Evolutionary conservation across 2,797 vertebrate genomes (phyloP), one percentile per base, ranked within the genome.

Genomic region (Tragopan temminckii): DNA sequence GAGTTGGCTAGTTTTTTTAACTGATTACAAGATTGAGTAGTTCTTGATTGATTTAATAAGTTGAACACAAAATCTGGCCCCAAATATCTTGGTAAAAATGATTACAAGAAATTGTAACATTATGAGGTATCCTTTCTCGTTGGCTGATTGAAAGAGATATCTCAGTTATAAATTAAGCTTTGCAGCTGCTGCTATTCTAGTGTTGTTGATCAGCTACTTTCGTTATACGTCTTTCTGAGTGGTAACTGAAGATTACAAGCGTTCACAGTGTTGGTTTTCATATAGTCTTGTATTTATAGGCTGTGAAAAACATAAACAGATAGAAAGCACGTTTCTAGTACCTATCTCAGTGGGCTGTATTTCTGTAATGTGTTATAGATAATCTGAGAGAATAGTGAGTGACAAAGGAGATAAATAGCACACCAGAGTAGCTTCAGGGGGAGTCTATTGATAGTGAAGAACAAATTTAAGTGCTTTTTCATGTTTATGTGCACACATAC

Each of bases 281-380:
- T 92, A 79, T 72, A 80, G 93, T 72, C 70, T 78, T 95, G 31
- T 96, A 96, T 97, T 97, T 97, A 96, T 97, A 97, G 95, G 59
- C 33, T 79, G 78, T 91, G 86, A 90, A 95, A 94, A 96, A 76
- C 91, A 95, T 57, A 68, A 95, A 89, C 84, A 82, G 70, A 85
- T 45, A 94, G 90, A 92, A 95, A 92, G 85, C 80, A 76, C 90
- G 91, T 94, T 93, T 85, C 88, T 95, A 95, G 91, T 76, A 77
- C 72, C 36, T 91, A 79, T 78, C 79, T 58, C 63, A 46, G 88
- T 61, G 90, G 90, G 94, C 85, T 88, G 43, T 79, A 71, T 97
- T 97, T 96, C 95, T 96, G 87, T 58, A 94, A 89, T 75, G 91
- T 80, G 80, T 88, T 89, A 94, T 31, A 80, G 89, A 67, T 94